These are phyloP conservation scores for Perodicticus potto DNA, from an alignment of 2,797 vertebrate genomes.

Conservation along the genomic window DNA sequence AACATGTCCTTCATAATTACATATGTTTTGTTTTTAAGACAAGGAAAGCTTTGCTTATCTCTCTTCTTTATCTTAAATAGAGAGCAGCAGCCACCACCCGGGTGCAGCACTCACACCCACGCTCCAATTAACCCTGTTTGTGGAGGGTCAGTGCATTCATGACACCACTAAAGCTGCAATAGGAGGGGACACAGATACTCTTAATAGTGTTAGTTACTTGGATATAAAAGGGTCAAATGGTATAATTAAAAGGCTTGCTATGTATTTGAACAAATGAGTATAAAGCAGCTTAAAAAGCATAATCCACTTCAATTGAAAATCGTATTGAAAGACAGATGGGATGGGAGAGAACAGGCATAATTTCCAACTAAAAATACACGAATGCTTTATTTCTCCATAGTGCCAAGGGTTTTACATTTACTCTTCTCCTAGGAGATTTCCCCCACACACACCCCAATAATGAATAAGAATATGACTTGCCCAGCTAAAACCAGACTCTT, in stretches of 20 bases:
- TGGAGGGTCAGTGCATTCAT: constrained; percentile 80
- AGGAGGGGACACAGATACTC: constrained; percentile 77
- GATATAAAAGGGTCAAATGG: constrained; percentile 80
- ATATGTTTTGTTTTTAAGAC: constrained; percentile 70
- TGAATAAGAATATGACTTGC: constrained; percentile 35
- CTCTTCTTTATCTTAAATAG: constrained; percentile 75
- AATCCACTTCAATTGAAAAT: constrained; percentile 63
- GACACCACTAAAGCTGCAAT: constrained; percentile 71
- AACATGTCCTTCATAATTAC: constrained; percentile 66
- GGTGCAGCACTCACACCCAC: not conserved
- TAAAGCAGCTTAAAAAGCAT: constrained; percentile 70
- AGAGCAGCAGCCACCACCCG: constrained; percentile 73
- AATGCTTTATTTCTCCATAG: constrained; percentile 43
- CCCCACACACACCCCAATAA: not conserved
- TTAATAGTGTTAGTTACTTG: constrained; percentile 79
- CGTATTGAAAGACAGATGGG: constrained; percentile 75
- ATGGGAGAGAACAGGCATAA: constrained; percentile 69
- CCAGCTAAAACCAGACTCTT: constrained; percentile 39
- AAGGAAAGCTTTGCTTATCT: constrained; percentile 68
- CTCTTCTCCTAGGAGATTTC: constrained; percentile 54
- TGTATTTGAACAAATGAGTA: constrained; percentile 61
- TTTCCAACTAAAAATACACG: constrained; percentile 67
- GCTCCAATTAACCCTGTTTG: constrained; percentile 83
- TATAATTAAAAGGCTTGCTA: constrained; percentile 76
- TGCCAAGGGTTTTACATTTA: constrained; percentile 61